phyloP scores from a whole-genome alignment of 2,113 vertebrate species.

The Myrmecobius fasciatus region DNA sequence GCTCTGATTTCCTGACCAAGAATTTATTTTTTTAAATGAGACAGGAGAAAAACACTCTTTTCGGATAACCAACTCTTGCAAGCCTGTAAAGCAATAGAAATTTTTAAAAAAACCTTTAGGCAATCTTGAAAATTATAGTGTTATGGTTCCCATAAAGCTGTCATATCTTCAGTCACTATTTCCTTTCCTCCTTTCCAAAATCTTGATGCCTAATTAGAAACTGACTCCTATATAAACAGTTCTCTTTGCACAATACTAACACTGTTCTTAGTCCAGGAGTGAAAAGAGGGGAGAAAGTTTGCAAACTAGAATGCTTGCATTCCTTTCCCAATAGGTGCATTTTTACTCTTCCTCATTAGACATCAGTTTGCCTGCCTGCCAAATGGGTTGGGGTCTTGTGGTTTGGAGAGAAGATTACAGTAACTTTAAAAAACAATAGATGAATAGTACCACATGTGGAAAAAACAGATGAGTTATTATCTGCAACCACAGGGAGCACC shows the following conservation, averaged over 20 bases:
- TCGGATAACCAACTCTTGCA: background rate
- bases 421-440: background rate
- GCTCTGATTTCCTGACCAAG: constrained; percentile 48
- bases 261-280: background rate
- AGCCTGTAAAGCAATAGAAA: constrained; percentile 17
- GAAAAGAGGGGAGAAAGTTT: background rate
- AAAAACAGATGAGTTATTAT: background rate
- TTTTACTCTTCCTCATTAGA: background rate
- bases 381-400: constrained; percentile 17
- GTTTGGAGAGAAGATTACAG: background rate
- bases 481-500: background rate
- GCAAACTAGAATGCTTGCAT: background rate
- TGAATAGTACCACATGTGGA: background rate
- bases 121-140: constrained; percentile 45
- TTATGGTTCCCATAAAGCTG: constrained; percentile 21
- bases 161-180: background rate
- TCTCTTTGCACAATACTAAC: background rate
- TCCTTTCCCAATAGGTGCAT: constrained; percentile 5
- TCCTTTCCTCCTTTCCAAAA: constrained; percentile 35
- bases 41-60: background rate
- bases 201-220: constrained; percentile 4
- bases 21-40: constrained; percentile 40
- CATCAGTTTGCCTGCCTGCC: constrained; percentile 21
- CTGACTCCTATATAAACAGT: background rate
- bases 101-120: background rate